phyloP scores from a whole-genome alignment of 2,113 vertebrate genomes.

The Leucopsar rothschildi region DNA sequence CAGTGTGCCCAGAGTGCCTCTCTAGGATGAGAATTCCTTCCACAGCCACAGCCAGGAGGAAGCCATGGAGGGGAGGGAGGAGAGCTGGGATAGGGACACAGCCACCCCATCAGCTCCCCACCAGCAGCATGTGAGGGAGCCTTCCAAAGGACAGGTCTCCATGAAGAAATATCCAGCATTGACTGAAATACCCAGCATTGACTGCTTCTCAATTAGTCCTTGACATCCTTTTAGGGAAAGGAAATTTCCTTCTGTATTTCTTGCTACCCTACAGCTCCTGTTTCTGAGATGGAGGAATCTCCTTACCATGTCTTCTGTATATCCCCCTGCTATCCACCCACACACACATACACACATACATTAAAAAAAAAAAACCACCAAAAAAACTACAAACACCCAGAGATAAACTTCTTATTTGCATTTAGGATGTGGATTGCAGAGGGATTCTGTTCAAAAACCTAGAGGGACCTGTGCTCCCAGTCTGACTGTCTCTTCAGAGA shows the following conservation, averaged over 20 bases:
- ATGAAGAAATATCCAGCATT: background rate
- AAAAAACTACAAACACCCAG: background rate
- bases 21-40: background rate
- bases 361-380: background rate
- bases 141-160: background rate
- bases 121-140: accelerated
- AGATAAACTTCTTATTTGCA: background rate
- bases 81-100: background rate
- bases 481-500: background rate
- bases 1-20: background rate
- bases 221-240: background rate
- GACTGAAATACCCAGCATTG: background rate
- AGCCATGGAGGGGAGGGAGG: background rate
- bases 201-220: background rate
- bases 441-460: background rate
- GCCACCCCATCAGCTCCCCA: background rate
- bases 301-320: background rate
- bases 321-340: background rate
- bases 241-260: background rate
- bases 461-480: background rate
- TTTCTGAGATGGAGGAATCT: background rate
- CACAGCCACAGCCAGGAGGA: background rate
- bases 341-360: background rate
- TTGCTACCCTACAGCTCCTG: background rate
- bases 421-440: background rate